These are phyloP conservation scores for Micrastur ruficollis DNA, from an alignment of 2,797 vertebrate species.

Conservation along the genomic window DNA sequence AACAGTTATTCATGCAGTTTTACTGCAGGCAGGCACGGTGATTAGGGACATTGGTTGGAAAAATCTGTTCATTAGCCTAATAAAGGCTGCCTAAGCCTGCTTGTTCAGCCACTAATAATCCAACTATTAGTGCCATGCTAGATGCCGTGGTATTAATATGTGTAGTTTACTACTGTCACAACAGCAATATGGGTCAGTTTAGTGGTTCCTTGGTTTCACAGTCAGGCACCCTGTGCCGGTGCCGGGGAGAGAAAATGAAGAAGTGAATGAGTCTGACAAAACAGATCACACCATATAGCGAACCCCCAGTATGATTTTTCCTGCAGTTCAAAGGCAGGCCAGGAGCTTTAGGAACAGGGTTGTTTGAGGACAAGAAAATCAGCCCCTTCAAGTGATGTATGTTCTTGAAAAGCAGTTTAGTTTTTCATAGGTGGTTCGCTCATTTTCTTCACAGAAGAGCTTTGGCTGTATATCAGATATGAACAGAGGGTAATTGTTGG, in stretches of 20 bases:
- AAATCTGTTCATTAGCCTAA: conserved; percentile 77
- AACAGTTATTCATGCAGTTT: conserved; percentile 73
- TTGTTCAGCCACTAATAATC: conserved; percentile 74
- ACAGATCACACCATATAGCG: neutral
- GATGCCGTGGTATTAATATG: conserved; percentile 64
- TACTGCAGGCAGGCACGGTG: conserved; percentile 70
- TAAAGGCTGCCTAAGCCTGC: conserved; percentile 74
- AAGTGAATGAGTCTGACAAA: neutral
- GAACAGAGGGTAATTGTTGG: conserved; percentile 72
- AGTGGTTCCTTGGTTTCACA: neutral
- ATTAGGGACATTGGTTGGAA: conserved; percentile 71
- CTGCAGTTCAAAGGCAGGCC: conserved; percentile 21
- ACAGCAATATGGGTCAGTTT: conserved; percentile 36
- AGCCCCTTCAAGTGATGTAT: conserved; percentile 65
- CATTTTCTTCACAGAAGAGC: conserved; percentile 51
- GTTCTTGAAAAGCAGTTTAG: conserved; percentile 79
- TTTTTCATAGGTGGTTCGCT: conserved; percentile 67
- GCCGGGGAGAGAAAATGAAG: neutral
- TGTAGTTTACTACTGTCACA: conserved; percentile 34
- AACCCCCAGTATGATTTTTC: neutral
- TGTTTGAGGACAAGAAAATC: conserved; percentile 75
- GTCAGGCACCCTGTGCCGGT: neutral
- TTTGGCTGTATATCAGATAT: conserved; percentile 73
- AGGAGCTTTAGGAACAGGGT: conserved; percentile 61
- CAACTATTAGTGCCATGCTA: conserved; percentile 60